Base-by-base conservation (phyloP, 2,888 invertebrate species). In the Cerceris rybyensis region DNA sequence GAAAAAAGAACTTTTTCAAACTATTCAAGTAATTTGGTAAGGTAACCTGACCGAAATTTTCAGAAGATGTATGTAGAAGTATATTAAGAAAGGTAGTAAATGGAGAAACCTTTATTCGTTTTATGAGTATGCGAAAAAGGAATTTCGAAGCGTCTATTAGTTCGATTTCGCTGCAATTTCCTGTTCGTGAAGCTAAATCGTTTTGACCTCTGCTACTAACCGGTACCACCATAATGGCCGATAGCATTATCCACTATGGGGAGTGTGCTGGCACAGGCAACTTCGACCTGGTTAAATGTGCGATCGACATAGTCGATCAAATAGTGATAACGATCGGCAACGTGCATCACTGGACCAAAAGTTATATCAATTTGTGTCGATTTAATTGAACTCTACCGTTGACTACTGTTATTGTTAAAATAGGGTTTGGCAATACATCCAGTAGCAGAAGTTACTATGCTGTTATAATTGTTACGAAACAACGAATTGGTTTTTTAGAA, bases 241-340 rank as follows among this genome's bases (percentile, higher is more conserved):
- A 66, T 75, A 75, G 72, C 49, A 60, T 65, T 75, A 70, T 60
- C 59, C 60, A 7, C 59, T 14, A 59, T 41, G 14, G 54, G 46
- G 54, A 9, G 60, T 16, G 41, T 14, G 42, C 42, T 16, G 49
- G 9, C 46, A 11, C 14, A 54, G 52, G 58, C 59, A 66, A 55
- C 52, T 65, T 75, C 54, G 71, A n/a, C 66, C 58, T 65, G 61
- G 75, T 75, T 75, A 71, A 71, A 58, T 66, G 65, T 28, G 43
- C 71, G 54, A 75, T 75, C 75, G 49, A 61, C 49, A 60, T 49
- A 75, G 65, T 75, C 64, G 65, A 75, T 75, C 71, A 71, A 66
- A 75, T 66, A 50, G 60, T 71, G 75, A 75, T 75, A 75, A 75
- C 72, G 55, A 72, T 73, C 65, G 54, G 2, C 65, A 75, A 71